Evolutionary conservation across 1,140 invertebrate species (phyloP), one percentile per base, ranked within the genome.

Genomic region (Cydia amplana): DNA sequence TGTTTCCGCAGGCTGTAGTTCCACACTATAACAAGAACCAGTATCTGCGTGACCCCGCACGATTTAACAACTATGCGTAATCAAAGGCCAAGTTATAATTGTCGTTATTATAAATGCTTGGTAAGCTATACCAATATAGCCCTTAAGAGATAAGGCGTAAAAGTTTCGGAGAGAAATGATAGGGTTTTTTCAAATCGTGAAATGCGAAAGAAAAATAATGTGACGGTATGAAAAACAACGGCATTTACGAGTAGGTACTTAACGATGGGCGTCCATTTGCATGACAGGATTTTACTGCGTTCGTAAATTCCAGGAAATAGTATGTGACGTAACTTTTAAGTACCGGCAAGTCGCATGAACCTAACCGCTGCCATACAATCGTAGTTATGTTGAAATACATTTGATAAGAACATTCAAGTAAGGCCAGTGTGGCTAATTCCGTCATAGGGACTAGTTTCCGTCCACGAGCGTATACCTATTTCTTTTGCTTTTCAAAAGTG

Each of bases 121-220:
- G 16, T n/a, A 16, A 51, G 46, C 46, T 16, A 12, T 6, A n/a
- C 4, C 4, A 51, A 51, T 51, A 51, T 51, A 51, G 14, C 46
- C 46, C 46, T n/a, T 51, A 12, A 51, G 16, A 51, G 46, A 51
- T 51, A 51, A 51, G 1, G 5, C 0, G 46, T 51, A 51, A 51
- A 16, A 51, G 46, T n/a, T 51, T 12, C 14, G 16, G 46, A 51
- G 46, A 49, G 46, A 4, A 51, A n/a, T 51, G 46, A 51, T 51
- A 51, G 46, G 46, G 46, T 49, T 51, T n/a, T 51, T 51, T 51
- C 46, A 51, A 51, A 51, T 51, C 46, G 46, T 51, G 46, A 51
- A 51, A 51, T 51, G 10, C 46, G 46, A 51, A 43, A 14, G 16
- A 51, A 51, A n/a, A 51, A 51, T 51, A 51, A 51, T 51, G 16